Evolutionary conservation across 2,797 vertebrate genomes (phyloP).

Genomic region (Babyrousa celebensis): DNA sequence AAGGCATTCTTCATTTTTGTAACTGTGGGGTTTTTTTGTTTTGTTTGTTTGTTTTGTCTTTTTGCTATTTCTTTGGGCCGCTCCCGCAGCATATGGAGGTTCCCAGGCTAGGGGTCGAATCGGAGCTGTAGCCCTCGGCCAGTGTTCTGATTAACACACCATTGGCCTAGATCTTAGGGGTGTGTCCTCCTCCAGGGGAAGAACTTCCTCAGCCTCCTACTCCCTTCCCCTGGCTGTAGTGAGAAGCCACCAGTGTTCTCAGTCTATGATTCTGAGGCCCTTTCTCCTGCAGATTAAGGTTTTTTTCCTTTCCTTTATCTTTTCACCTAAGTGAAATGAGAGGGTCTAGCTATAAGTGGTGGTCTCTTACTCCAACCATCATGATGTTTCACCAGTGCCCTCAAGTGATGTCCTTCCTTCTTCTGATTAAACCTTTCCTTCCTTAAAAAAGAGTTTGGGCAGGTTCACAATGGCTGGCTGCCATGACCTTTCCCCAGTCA

Average conservation of each 20-base stretch:
- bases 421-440: constrained; percentile 34
- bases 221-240: not conserved
- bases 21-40: not conserved
- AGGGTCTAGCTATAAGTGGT: not conserved
- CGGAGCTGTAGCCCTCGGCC: not conserved
- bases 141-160: not conserved
- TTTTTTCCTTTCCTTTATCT: not conserved
- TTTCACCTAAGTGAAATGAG: not conserved
- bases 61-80: no score
- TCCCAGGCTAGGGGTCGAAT: no score
- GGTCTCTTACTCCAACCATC: not conserved
- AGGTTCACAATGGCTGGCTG: not conserved
- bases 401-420: not conserved
- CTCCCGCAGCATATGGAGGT: no score
- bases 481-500: not conserved
- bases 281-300: not conserved
- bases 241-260: not conserved
- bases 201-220: not conserved
- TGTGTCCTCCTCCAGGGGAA: not conserved
- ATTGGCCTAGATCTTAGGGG: not conserved
- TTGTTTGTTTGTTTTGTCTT: no score
- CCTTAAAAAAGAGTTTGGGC: not conserved
- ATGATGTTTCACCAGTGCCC: not conserved
- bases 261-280: not conserved
- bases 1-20: constrained; percentile 26